These are phyloP conservation scores for Drosophila varians DNA, from an alignment of 1,140 invertebrate genomes.

Conservation along the genomic window DNA sequence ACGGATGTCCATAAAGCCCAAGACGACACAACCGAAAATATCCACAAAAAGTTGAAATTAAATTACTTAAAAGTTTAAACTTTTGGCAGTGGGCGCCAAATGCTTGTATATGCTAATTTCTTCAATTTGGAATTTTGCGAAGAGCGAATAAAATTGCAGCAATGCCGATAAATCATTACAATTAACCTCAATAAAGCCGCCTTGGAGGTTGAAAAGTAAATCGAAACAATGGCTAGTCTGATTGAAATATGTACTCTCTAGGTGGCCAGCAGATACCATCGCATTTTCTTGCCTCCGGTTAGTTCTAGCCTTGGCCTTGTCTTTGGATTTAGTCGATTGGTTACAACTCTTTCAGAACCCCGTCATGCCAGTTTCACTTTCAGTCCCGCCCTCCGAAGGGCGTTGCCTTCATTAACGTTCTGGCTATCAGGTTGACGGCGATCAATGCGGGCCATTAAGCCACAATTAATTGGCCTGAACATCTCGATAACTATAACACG, in stretches of 20 bases:
- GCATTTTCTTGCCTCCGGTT: not conserved
- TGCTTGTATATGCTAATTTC: constrained; percentile 65
- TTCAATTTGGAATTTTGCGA: constrained; percentile 43
- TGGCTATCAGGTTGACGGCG: constrained; percentile 17
- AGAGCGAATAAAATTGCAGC: constrained; percentile 58
- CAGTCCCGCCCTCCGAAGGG: constrained; percentile 44
- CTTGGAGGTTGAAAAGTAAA: not conserved
- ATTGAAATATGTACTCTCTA: constrained; percentile 15
- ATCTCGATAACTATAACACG: constrained; percentile 42
- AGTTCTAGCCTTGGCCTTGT: constrained; percentile 33
- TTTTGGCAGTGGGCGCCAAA: constrained; percentile 56
- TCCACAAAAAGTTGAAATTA: constrained; percentile 35
- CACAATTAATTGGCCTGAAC: constrained; percentile 31
- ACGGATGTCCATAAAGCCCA: constrained; percentile 52
- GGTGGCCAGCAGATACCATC: not conserved
- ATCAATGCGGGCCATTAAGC: constrained; percentile 51
- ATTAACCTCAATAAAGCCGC: constrained; percentile 62
- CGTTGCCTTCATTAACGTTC: constrained; percentile 54
- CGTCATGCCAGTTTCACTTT: constrained; percentile 27
- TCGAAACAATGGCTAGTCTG: constrained; percentile 8
- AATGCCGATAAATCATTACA: constrained; percentile 61
- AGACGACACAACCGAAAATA: constrained; percentile 17
- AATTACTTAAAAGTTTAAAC: constrained; percentile 30
- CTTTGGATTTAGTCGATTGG: constrained; percentile 17
- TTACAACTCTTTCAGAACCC: constrained; percentile 35